Conservation (phyloP, 2,797 vertebrate species). For the Bradypus variegatus region DNA sequence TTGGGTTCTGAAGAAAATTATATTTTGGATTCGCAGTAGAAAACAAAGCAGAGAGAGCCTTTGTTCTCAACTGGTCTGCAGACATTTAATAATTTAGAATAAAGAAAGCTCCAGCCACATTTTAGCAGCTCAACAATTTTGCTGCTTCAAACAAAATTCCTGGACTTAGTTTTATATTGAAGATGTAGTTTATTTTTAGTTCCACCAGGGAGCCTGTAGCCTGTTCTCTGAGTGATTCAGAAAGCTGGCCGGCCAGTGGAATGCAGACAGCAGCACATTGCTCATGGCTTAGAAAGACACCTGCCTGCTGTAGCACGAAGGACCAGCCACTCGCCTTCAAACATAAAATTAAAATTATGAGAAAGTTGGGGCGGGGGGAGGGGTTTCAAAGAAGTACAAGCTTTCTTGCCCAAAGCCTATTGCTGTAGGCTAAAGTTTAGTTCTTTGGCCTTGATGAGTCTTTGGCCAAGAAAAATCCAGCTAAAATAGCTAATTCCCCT, state of each 20-base stretch:
- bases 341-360: background rate
- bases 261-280: rapidly evolving
- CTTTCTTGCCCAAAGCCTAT: background rate
- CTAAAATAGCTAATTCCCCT: background rate
- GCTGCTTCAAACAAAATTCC: slow-evolving; percentile 23
- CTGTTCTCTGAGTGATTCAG: background rate
- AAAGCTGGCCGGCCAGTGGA: background rate
- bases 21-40: background rate
- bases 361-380: background rate
- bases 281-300: background rate
- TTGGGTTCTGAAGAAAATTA: background rate
- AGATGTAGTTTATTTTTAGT: slow-evolving; percentile 18
- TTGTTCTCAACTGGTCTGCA: background rate
- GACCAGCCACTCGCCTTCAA: background rate
- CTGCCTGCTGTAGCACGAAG: background rate
- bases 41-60: background rate
- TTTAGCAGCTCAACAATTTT: background rate
- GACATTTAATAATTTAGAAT: background rate
- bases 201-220: background rate
- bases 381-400: background rate
- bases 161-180: background rate
- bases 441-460: background rate
- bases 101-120: background rate
- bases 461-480: background rate
- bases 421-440: background rate